phyloP scores from a whole-genome alignment of 2,797 vertebrate genomes.

The Periparus ater region DNA sequence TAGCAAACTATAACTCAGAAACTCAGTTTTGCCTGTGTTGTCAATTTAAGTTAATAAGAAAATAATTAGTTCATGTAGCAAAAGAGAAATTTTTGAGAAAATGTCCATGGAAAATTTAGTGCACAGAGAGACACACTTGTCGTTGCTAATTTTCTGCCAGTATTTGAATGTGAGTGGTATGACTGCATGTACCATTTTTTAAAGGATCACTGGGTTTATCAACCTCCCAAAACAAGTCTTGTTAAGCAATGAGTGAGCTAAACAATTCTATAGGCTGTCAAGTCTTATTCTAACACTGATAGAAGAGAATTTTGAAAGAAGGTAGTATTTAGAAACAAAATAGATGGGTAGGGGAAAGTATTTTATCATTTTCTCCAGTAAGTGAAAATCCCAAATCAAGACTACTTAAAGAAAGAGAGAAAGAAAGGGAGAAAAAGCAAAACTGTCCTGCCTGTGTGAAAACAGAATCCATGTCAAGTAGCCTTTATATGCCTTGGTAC shows the following conservation, averaged over 20 bases:
- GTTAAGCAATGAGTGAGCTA: not conserved
- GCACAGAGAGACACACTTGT: not conserved
- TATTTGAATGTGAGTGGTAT: not conserved
- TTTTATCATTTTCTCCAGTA: not conserved
- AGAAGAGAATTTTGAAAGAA: not conserved
- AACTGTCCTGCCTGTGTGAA: not conserved
- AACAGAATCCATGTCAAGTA: slow-evolving; percentile 30
- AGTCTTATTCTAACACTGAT: not conserved
- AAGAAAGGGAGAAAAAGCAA: not conserved
- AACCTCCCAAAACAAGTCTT: not conserved
- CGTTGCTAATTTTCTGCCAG: not conserved
- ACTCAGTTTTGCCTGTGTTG: not conserved
- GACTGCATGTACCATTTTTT: not conserved
- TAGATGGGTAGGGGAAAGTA: not conserved
- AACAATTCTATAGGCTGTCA: not conserved
- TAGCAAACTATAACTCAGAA: not conserved
- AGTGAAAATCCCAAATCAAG: not conserved
- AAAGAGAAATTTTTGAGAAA: not conserved
- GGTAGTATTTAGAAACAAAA: not conserved
- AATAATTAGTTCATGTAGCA: not conserved
- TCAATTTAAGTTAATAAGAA: not conserved
- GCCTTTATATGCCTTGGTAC: slow-evolving; percentile 28
- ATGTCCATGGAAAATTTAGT: not conserved
- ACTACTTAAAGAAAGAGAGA: not conserved
- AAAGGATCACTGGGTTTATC: not conserved